Base-by-base conservation (phyloP, 2,888 invertebrate genomes). In the Hydrotaea cyrtoneurina region DNA sequence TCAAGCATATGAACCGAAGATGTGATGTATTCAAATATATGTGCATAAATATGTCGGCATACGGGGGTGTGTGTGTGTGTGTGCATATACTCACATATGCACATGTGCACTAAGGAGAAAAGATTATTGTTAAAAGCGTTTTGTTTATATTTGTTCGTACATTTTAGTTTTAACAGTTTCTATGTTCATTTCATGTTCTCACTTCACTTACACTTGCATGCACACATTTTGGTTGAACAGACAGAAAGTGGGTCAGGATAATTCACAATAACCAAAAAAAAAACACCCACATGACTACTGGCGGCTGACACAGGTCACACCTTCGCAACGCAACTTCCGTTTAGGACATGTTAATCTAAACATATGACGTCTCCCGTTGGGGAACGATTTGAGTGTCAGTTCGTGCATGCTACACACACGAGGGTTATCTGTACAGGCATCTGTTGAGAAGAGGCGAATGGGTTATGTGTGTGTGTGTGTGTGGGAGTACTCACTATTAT, bases 231-330 rank as follows among this genome's bases (percentile, higher is more conserved):
- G 69, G 69, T 62, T 79, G 72, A 75, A 80, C 39, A n/a, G 19
- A 80, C 39, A n/a, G 19, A 77, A 83, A 80, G 74, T 83, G 74
- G 83, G 83, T 83, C 77, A 83, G 19, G 78, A 83, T 74, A 19
- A 71, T 77, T 78, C 83, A 80, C 80, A 78, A 78, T 80, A 80
- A 78, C 39, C 66, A 7, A 43, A 78, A 43, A n/a, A n/a, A n/a
- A n/a, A n/a, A n/a, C n/a, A 69, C 53, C 75, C 76, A 76, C 36
- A 83, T 59, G 83, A 26, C 23, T 72, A 15, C 2, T 3, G n/a
- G n/a, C 13, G n/a, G 50, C n/a, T 50, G 50, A 50, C 50, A 50
- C 50, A 15, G 50, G 50, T 50, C 50, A 50, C 50, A 50, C 15
- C 50, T 50, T 5, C 3, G n/a, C 50, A 50, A 50, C 50, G n/a